These are phyloP conservation scores for Trachelus stipa DNA, from an alignment of 2,888 invertebrate genomes.

Conservation along the genomic window DNA sequence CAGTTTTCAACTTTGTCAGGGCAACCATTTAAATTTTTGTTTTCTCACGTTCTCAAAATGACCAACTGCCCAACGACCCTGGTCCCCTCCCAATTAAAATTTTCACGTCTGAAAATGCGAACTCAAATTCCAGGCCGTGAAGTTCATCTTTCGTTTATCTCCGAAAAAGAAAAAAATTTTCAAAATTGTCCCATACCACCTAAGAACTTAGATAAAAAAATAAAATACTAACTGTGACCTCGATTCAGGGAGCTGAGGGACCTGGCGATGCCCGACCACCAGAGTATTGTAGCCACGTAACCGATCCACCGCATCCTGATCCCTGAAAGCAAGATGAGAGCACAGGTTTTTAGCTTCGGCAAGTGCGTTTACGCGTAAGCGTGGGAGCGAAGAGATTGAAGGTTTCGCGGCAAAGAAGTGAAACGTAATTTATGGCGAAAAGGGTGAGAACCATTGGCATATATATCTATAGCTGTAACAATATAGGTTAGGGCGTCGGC, in stretches of 20 bases:
- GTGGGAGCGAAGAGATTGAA: not conserved
- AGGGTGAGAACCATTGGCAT: not conserved
- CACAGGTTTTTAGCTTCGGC: not conserved
- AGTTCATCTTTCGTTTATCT: not conserved
- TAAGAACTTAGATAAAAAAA: slow-evolving; percentile 31
- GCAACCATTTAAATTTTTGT: slow-evolving; percentile 17
- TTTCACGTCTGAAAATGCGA: slow-evolving; percentile 31
- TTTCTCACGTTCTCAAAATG: slow-evolving; percentile 42
- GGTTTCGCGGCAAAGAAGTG: not conserved
- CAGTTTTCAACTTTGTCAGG: not conserved
- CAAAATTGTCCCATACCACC: slow-evolving; percentile 4
- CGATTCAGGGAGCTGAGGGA: slow-evolving; percentile 66
- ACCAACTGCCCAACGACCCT: slow-evolving; percentile 35
- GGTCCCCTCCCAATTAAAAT: slow-evolving; percentile 39
- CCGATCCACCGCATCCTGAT: slow-evolving; percentile 67
- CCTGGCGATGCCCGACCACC: slow-evolving; percentile 66
- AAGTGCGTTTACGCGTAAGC: not conserved
- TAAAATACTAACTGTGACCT: slow-evolving; percentile 63
- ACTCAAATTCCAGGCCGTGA: not conserved
- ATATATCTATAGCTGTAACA: not conserved
- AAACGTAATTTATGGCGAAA: not conserved
- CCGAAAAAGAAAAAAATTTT: slow-evolving; percentile 17
- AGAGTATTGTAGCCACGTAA: slow-evolving; percentile 65
- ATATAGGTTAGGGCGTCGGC: not conserved
- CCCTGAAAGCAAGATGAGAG: slow-evolving; percentile 50